phyloP scores from a whole-genome alignment of 2,113 vertebrate species.

The Tiliqua scincoides region DNA sequence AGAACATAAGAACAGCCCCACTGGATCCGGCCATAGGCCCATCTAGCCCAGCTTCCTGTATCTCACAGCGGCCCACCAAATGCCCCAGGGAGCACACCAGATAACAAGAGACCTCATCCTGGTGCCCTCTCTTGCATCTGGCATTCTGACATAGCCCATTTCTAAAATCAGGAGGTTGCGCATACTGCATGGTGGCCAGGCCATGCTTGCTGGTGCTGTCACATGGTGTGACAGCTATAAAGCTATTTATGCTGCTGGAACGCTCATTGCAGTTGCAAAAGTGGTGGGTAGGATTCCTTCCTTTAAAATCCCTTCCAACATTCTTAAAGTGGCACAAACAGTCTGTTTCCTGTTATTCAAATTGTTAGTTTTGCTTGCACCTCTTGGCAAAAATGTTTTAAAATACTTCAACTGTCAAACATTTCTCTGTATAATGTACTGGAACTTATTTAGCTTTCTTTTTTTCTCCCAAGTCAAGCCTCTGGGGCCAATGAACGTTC shows the following conservation, averaged over 20 bases:
- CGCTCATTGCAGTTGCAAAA: neutral
- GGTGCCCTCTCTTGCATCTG: too few relatives aligned
- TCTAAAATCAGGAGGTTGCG: too few relatives aligned
- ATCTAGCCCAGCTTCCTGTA: too few relatives aligned
- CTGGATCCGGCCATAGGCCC: too few relatives aligned
- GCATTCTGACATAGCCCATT: too few relatives aligned
- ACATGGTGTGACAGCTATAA: too few relatives aligned
- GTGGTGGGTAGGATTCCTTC: neutral
- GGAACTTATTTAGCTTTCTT: neutral
- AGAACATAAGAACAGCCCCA: too few relatives aligned
- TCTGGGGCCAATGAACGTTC: neutral
- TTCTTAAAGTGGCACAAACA: neutral
- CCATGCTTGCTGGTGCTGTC: neutral
- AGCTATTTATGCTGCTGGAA: too few relatives aligned
- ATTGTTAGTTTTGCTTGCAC: neutral
- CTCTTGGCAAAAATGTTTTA: neutral
- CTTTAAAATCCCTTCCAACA: neutral
- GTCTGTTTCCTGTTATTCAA: neutral
- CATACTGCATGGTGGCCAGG: too few relatives aligned
- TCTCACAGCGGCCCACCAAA: too few relatives aligned
- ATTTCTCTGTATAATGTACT: neutral
- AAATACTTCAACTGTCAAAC: neutral
- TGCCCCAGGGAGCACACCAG: too few relatives aligned
- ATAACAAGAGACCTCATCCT: too few relatives aligned
- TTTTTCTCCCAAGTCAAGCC: slow-evolving; percentile 1